Percentiles rank a stretch among this genome's conserved stretches.
Conservation (phyloP, 1,140 invertebrate species). For the Linepithema humile region DNA sequence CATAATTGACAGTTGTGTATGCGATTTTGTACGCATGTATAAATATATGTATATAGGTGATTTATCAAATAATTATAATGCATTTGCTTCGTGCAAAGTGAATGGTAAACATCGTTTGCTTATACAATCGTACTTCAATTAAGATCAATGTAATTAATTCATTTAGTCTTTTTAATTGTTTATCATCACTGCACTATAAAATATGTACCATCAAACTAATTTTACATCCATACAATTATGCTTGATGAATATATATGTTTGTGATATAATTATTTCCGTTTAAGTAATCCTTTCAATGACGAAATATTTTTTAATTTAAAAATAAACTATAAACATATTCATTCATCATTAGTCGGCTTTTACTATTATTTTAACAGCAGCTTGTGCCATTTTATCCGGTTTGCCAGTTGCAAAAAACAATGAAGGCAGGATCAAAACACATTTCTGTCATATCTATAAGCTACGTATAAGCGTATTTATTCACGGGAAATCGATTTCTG, state of each 20-base stretch:
- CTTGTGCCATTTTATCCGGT: neutral
- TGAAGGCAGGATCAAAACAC: neutral
- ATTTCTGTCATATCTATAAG: neutral
- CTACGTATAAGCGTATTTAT: constrained; percentile 1
- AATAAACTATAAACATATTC: neutral
- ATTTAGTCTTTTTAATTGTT: constrained; percentile 18
- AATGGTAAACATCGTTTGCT: neutral
- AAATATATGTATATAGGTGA: neutral
- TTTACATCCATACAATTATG: neutral
- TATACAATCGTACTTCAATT: constrained; percentile 15
- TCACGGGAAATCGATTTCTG: neutral
- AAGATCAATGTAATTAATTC: constrained; percentile 20
- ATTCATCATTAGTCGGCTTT: neutral
- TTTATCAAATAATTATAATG: constrained; percentile 24
- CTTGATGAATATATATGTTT: neutral
- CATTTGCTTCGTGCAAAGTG: constrained; percentile 20
- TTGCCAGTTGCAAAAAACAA: neutral
- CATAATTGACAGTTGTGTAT: constrained; percentile 26
- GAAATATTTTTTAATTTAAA: neutral
- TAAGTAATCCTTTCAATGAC: too few relatives aligned
- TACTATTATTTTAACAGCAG: constrained; percentile 1
- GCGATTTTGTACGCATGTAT: neutral
- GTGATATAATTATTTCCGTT: neutral
- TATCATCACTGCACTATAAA: neutral
- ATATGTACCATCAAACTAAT: neutral